A percentile compares a stretch with the other conserved stretches of the same genome.
Evolutionary conservation across 2,797 vertebrate genomes (phyloP).

Genomic region (Babyrousa celebensis): DNA sequence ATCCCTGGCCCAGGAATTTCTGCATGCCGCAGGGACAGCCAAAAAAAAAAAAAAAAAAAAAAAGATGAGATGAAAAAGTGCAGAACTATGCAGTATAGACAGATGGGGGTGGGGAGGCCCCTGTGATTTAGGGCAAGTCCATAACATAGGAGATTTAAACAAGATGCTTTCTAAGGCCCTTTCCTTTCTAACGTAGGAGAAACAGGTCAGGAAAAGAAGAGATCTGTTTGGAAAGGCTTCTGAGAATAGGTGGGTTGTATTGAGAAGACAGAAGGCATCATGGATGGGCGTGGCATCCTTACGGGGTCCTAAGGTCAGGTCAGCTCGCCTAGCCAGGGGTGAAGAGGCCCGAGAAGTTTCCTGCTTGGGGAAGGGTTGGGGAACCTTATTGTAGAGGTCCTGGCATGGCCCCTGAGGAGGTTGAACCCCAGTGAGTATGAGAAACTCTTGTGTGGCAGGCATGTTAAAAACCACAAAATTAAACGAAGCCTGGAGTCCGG

Average conservation of each 20-base stretch:
- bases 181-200: constrained; percentile 39
- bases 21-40: too few species aligned
- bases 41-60: too few species aligned
- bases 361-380: background rate
- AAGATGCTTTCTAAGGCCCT: background rate
- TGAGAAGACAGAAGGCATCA: constrained; percentile 28
- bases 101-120: background rate
- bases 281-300: background rate
- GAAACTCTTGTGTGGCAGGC: constrained; percentile 19
- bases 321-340: background rate
- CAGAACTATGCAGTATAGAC: background rate
- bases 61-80: background rate
- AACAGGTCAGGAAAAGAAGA: constrained; percentile 6
- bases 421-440: background rate
- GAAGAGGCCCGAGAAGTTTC: background rate
- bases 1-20: too few species aligned
- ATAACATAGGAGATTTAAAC: constrained; percentile 55
- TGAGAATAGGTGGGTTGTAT: background rate
- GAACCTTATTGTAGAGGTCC: background rate
- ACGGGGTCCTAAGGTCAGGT: background rate
- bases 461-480: background rate
- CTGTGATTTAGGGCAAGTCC: background rate
- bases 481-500: background rate
- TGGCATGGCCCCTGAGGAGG: background rate
- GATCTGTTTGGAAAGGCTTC: background rate